Conservation (phyloP, 1,140 invertebrate species). For the Lasaia peninsularis region DNA sequence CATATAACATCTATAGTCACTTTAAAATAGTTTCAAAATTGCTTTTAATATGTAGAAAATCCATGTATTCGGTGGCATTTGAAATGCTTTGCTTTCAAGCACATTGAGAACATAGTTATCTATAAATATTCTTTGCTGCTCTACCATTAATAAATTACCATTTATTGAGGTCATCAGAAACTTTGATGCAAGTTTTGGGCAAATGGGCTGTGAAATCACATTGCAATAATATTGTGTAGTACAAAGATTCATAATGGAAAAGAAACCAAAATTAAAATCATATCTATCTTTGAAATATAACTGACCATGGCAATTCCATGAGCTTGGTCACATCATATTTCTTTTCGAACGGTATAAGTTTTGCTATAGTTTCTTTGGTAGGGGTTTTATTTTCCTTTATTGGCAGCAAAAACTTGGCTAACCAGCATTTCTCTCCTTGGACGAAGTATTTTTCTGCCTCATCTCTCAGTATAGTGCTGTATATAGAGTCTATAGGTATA, state of each 20-base stretch:
- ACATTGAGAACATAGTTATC: too few relatives aligned
- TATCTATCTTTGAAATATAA: conserved; percentile 57
- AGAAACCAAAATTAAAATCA: background rate
- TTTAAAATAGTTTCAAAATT: background rate
- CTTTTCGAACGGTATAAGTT: conserved; percentile 37
- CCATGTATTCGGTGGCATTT: background rate
- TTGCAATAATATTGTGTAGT: too few relatives aligned
- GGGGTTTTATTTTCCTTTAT: conserved; percentile 32
- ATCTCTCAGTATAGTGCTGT: conserved; percentile 45
- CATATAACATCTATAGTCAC: background rate
- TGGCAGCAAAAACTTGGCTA: conserved; percentile 26
- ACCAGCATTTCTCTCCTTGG: conserved; percentile 26
- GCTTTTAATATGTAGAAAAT: background rate
- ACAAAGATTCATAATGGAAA: background rate
- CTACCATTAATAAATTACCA: too few relatives aligned
- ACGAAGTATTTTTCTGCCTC: conserved; percentile 25
- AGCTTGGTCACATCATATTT: conserved; percentile 49
- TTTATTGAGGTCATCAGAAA: too few relatives aligned
- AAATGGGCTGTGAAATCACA: too few relatives aligned
- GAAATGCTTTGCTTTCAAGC: too few relatives aligned
- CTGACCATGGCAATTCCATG: conserved; percentile 64
- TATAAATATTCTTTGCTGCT: too few relatives aligned
- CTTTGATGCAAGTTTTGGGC: too few relatives aligned
- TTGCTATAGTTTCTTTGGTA: conserved; percentile 18
- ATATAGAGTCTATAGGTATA: conserved; percentile 58